Evolutionary conservation across 2,113 vertebrate species (phyloP).

Genomic region (Nesoenas mayeri): DNA sequence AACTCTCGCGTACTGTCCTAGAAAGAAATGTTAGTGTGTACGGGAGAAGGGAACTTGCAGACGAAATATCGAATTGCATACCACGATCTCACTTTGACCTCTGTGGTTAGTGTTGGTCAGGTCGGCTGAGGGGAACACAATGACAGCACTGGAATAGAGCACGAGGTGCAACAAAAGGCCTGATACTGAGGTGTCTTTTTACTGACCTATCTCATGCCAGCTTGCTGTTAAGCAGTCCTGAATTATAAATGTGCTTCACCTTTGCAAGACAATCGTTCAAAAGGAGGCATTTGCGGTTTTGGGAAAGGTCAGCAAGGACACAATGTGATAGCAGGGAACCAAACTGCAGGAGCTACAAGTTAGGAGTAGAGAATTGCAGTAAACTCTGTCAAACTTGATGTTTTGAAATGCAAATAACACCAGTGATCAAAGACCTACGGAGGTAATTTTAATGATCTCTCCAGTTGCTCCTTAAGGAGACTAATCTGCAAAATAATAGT

Average conservation of each 20-base stretch:
- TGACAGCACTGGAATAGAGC: neutral
- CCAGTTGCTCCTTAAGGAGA: neutral
- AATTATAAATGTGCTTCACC: neutral
- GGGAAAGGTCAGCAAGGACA: neutral
- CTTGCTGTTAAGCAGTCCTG: neutral
- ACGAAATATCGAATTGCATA: neutral
- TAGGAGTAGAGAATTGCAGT: neutral
- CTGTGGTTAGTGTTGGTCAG: neutral
- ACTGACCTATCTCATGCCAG: neutral
- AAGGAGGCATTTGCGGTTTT: neutral
- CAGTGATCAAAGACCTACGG: neutral
- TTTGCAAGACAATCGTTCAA: neutral
- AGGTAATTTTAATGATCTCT: constrained; percentile 19
- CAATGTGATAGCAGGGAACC: neutral
- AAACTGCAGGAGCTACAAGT: neutral
- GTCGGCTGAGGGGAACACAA: fast-evolving
- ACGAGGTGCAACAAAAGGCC: neutral
- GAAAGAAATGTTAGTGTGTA: neutral
- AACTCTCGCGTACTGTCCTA: neutral
- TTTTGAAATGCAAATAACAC: constrained; percentile 15
- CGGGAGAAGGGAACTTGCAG: neutral
- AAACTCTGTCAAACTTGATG: neutral
- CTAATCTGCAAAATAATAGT: neutral
- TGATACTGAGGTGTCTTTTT: neutral
- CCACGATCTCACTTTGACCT: fast-evolving